These are phyloP conservation scores for Ceratosolen solmsi DNA, from an alignment of 1,140 invertebrate species.

Conservation along the genomic window DNA sequence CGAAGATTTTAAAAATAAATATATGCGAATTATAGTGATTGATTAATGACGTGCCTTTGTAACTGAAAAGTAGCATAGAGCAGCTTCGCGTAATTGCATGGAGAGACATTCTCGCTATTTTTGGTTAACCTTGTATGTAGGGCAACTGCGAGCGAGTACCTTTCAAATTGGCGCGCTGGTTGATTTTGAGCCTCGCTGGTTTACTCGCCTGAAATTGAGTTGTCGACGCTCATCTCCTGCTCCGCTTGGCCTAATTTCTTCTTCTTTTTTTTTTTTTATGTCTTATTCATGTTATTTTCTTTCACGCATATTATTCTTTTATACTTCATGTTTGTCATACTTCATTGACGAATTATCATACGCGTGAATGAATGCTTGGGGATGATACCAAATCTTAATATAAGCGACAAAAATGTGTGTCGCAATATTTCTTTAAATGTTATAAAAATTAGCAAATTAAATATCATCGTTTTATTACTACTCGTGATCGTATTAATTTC, in stretches of 20 bases:
- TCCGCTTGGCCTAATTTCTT: constrained; percentile 6
- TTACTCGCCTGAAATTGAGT: neutral
- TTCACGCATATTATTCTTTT: neutral
- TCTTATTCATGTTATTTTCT: neutral
- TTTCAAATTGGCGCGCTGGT: neutral
- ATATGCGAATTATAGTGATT: neutral
- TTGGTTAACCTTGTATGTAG: neutral
- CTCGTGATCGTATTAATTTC: too few species aligned
- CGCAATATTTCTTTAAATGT: too few species aligned
- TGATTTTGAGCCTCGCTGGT: neutral
- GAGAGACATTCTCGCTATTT: neutral
- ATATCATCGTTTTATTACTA: too few species aligned
- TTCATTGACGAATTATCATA: too few species aligned
- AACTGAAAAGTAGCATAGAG: neutral
- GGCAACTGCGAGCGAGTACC: neutral
- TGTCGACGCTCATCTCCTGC: neutral
- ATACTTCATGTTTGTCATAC: neutral
- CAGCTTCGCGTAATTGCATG: neutral
- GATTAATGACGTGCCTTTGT: neutral
- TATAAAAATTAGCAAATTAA: too few species aligned
- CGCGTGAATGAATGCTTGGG: too few species aligned
- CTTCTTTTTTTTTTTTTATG: too few species aligned
- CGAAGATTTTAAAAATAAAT: too few species aligned
- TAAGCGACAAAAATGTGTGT: too few species aligned
- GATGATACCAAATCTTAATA: too few species aligned